Evolutionary conservation across 2,888 invertebrate species (phyloP).

Genomic region (Chymomyza amoena): DNA sequence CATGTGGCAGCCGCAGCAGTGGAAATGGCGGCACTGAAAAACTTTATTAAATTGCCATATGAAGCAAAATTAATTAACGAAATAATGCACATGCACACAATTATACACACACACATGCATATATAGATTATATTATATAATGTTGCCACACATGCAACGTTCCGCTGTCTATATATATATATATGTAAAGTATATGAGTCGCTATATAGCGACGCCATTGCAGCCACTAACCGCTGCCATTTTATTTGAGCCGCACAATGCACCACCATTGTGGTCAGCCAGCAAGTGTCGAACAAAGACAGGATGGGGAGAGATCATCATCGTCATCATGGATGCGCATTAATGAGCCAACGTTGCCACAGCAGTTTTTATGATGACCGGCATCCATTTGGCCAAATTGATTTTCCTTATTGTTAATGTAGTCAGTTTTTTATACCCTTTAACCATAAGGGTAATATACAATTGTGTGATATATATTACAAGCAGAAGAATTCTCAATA

Average conservation of each 20-base stretch:
- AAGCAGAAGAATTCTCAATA: too few relatives aligned
- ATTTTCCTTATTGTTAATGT: conserved; percentile 59
- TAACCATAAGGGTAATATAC: too few relatives aligned
- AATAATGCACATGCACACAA: conserved; percentile 43
- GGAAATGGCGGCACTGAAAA: conserved; percentile 13
- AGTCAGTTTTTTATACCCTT: conserved; percentile 17
- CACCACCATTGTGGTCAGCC: background rate
- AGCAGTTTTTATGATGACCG: background rate
- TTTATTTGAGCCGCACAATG: background rate
- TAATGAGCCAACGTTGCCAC: conserved; percentile 1
- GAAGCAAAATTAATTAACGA: conserved; percentile 66
- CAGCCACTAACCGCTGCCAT: background rate
- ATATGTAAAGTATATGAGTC: background rate
- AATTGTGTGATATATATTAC: too few relatives aligned
- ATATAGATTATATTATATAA: background rate
- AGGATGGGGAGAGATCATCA: background rate
- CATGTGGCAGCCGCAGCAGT: conserved; percentile 23
- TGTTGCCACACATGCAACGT: background rate
- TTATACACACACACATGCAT: background rate
- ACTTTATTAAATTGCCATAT: conserved; percentile 52
- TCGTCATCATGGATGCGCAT: background rate
- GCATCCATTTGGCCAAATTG: conserved; percentile 42
- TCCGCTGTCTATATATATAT: background rate
- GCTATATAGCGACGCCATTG: background rate
- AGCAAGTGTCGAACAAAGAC: background rate